These are phyloP conservation scores for Amphipoea lucens DNA, from an alignment of 2,888 invertebrate species.

Conservation along the genomic window DNA sequence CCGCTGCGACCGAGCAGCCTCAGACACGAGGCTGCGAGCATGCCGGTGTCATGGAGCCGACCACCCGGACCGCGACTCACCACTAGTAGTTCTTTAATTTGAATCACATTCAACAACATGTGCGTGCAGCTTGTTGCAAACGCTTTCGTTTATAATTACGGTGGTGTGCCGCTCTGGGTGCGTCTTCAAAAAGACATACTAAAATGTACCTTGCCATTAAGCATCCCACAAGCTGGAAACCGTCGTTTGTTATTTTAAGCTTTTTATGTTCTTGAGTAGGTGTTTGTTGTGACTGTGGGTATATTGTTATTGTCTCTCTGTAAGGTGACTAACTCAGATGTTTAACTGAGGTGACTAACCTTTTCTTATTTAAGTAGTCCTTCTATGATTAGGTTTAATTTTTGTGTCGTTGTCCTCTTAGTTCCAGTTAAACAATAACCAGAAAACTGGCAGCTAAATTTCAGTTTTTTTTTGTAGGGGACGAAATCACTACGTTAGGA, in stretches of 20 bases:
- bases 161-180: slow-evolving; percentile 80
- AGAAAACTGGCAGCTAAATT: slow-evolving; percentile 42
- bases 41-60: slow-evolving; percentile 77
- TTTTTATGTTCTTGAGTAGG: slow-evolving; percentile 84
- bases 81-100: slow-evolving; percentile 51
- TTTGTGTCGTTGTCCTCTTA: slow-evolving; percentile 77
- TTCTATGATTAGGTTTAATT: slow-evolving; percentile 80
- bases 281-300: slow-evolving; percentile 83
- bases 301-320: slow-evolving; percentile 76
- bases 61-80: slow-evolving; percentile 73
- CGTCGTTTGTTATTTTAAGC: slow-evolving; percentile 81
- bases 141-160: slow-evolving; percentile 47
- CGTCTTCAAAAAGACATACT: slow-evolving; percentile 78
- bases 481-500: slow-evolving; percentile 7
- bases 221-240: slow-evolving; percentile 78
- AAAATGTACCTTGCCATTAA: slow-evolving; percentile 79
- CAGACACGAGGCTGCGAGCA: slow-evolving; percentile 90
- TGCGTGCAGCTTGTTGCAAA: slow-evolving; percentile 32
- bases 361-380: slow-evolving; percentile 78
- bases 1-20: slow-evolving; percentile 89
- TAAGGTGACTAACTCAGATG: slow-evolving; percentile 72
- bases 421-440: slow-evolving; percentile 77
- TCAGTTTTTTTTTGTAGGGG: slow-evolving; percentile 38
- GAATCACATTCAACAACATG: slow-evolving; percentile 6
- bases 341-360: slow-evolving; percentile 70